Conservation (phyloP, 2,113 vertebrate genomes). For the Oncorhynchus keta region DNA sequence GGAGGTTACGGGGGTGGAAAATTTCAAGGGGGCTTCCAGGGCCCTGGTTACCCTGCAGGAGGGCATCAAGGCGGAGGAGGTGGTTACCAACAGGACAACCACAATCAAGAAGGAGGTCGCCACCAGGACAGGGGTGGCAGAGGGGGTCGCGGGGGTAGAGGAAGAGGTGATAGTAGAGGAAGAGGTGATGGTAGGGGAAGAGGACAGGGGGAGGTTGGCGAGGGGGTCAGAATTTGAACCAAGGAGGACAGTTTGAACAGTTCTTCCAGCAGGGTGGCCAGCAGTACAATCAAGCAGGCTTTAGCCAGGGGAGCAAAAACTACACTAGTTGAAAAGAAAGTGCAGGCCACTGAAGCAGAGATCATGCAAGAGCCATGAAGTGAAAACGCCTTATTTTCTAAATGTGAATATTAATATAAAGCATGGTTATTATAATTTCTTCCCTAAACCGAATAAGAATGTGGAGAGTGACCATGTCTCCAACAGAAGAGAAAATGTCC, state of each 20-base stretch:
- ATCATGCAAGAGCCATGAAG: constrained; percentile 61
- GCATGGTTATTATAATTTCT: constrained; percentile 27
- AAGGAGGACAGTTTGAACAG: constrained; percentile 97
- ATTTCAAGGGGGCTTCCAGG: constrained; percentile 65
- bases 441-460: constrained; percentile 1
- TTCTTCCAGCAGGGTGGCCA: constrained; percentile 98
- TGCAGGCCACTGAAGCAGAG: constrained; percentile 69
- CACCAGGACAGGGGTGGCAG: constrained; percentile 68
- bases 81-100: constrained; percentile 72
- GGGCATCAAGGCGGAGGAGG: constrained; percentile 80
- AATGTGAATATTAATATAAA: constrained; percentile 14
- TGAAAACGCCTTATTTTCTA: constrained; percentile 18
- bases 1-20: constrained; percentile 55
- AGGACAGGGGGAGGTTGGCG: constrained; percentile 84
- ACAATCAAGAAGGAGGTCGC: constrained; percentile 83
- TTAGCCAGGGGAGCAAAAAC: constrained; percentile 87
- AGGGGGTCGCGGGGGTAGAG: constrained; percentile 72
- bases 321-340: constrained; percentile 87
- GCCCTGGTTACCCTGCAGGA: constrained; percentile 57
- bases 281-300: constrained; percentile 93
- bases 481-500: neutral
- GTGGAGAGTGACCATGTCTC: neutral
- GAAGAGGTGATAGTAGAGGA: constrained; percentile 70
- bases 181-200: constrained; percentile 73
- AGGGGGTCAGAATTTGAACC: constrained; percentile 88